These are phyloP conservation scores for Alouatta palliata DNA, from an alignment of 2,113 vertebrate genomes.

Conservation along the genomic window DNA sequence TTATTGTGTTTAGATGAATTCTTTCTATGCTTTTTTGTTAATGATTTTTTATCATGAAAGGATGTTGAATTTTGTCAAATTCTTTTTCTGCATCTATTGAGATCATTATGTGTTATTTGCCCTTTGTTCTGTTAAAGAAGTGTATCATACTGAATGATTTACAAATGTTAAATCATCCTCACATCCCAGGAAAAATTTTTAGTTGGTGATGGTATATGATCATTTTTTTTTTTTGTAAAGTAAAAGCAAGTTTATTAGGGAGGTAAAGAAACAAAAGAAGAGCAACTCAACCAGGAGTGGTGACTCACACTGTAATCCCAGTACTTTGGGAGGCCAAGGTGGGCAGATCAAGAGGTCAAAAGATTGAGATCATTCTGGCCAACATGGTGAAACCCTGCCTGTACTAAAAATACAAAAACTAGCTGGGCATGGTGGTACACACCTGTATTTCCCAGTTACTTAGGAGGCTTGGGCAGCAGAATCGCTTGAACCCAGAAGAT, in stretches of 20 bases:
- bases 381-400: too few species aligned
- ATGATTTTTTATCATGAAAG: background rate
- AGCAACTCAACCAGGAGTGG: fast-evolving
- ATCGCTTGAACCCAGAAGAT: too few species aligned
- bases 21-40: background rate
- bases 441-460: too few species aligned
- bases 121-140: background rate
- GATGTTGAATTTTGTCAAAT: background rate
- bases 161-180: background rate
- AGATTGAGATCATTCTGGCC: too few species aligned
- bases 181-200: background rate
- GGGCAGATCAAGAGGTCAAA: too few species aligned
- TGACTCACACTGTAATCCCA: too few species aligned
- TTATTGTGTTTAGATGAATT: background rate
- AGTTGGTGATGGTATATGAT: background rate
- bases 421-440: too few species aligned
- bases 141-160: background rate
- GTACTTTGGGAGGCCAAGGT: too few species aligned
- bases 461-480: too few species aligned
- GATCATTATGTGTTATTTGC: background rate
- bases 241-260: too few species aligned
- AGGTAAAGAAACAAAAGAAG: too few species aligned
- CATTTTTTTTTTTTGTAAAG: background rate
- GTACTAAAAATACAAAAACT: too few species aligned
- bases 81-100: background rate